Conservation (phyloP, 1,140 invertebrate genomes). For the Phymorhynchus buccinoides region DNA sequence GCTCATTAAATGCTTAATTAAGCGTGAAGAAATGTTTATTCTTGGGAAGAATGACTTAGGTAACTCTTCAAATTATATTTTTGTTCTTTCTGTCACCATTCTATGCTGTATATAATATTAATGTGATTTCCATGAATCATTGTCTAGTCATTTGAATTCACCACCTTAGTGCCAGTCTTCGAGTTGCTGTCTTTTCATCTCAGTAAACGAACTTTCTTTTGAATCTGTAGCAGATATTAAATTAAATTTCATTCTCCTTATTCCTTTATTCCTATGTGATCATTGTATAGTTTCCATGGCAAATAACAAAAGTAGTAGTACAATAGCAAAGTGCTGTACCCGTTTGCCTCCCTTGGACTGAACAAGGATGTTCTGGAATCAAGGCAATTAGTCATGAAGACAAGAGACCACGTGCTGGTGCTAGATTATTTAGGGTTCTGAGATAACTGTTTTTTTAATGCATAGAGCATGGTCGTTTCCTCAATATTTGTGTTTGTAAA, state of each 20-base stretch:
- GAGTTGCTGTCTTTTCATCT: background rate
- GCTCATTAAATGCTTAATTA: too few relatives aligned
- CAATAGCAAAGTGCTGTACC: background rate
- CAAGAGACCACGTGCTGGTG: background rate
- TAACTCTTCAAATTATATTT: too few relatives aligned
- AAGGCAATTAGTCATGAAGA: background rate
- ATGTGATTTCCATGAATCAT: background rate
- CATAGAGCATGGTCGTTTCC: background rate
- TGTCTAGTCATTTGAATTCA: constrained; percentile 8
- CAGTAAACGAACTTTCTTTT: background rate
- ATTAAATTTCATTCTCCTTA: background rate
- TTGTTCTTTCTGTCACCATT: too few relatives aligned
- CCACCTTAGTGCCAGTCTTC: too few relatives aligned
- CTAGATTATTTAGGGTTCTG: too few relatives aligned
- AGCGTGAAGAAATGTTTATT: too few relatives aligned
- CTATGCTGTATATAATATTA: background rate
- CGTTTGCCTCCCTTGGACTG: too few relatives aligned
- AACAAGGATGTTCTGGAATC: background rate
- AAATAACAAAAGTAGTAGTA: background rate
- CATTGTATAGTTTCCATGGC: background rate
- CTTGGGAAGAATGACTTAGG: too few relatives aligned
- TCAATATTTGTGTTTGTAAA: too few relatives aligned
- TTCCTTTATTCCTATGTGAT: background rate
- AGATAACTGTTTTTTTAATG: too few relatives aligned
- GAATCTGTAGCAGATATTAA: background rate